Evolutionary conservation across 2,888 invertebrate genomes (phyloP).

Genomic region (Troides oblongomaculatus): DNA sequence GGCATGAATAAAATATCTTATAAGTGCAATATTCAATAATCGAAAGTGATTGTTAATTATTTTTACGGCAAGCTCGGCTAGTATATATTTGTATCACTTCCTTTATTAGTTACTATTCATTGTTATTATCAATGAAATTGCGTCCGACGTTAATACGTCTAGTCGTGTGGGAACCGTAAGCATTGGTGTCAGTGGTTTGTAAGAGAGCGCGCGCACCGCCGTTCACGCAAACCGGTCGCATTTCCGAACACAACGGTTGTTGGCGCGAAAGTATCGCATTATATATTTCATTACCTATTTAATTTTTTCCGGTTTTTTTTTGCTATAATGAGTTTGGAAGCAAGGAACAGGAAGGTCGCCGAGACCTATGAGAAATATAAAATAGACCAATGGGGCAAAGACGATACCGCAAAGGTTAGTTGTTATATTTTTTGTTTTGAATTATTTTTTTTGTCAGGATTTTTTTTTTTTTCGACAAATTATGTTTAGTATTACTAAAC

Average conservation of each 20-base stretch:
- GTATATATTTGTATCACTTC: not conserved
- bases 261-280: conserved; percentile 45
- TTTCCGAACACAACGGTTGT: conserved; percentile 47
- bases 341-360: conserved; percentile 67
- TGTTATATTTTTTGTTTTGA: conserved; percentile 26
- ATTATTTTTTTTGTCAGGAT: not conserved
- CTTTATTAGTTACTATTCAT: conserved; percentile 24
- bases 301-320: too few species aligned
- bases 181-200: conserved; percentile 53
- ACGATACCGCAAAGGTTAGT: conserved; percentile 56
- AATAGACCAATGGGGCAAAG: conserved; percentile 68
- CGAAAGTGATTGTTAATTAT: too few species aligned
- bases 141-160: conserved; percentile 40
- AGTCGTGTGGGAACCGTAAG: conserved; percentile 35
- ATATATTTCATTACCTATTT: too few species aligned
- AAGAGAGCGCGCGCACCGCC: conserved; percentile 57
- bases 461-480: not conserved
- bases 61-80: too few species aligned
- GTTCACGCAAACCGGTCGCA: conserved; percentile 44
- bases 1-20: too few species aligned
- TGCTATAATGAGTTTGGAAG: conserved; percentile 64
- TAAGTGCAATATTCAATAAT: too few species aligned
- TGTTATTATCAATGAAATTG: conserved; percentile 35
- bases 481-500: not conserved
- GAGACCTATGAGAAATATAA: conserved; percentile 72